Evolutionary conservation across 1,140 invertebrate species (phyloP).

Genomic region (Callitettix versicolor): DNA sequence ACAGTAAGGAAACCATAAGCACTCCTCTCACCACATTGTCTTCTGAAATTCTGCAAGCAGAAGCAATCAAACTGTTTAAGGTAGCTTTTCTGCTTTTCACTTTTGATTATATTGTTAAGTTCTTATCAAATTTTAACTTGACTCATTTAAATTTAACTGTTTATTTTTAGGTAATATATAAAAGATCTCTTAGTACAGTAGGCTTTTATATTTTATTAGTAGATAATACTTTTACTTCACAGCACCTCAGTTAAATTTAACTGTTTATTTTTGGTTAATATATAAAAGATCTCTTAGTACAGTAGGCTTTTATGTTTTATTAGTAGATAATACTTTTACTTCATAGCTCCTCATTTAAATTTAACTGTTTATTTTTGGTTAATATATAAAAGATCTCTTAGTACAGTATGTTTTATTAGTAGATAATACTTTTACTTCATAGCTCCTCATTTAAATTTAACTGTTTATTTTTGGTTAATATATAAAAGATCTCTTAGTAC

Average conservation of each 20-base stretch:
- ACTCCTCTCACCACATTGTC: slow-evolving; percentile 78
- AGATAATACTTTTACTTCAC: no score
- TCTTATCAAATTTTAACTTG: no score
- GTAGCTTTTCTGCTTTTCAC: no score
- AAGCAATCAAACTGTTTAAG: slow-evolving; percentile 91
- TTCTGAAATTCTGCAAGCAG: slow-evolving; percentile 70
- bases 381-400: neutral
- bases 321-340: no score
- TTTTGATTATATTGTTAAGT: no score
- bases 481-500: neutral
- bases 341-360: no score
- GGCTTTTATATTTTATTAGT: no score
- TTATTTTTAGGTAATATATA: neutral
- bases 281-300: neutral
- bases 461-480: neutral
- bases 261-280: neutral
- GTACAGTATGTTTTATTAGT: no score
- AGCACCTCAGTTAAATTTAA: no score
- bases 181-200: neutral
- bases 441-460: no score
- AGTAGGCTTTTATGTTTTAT: no score
- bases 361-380: neutral
- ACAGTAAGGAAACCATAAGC: slow-evolving; percentile 78
- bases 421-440: no score
- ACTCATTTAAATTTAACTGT: slow-evolving; percentile 5